These are phyloP conservation scores for Clamator glandarius DNA, from an alignment of 2,797 vertebrate genomes.

Conservation along the genomic window DNA sequence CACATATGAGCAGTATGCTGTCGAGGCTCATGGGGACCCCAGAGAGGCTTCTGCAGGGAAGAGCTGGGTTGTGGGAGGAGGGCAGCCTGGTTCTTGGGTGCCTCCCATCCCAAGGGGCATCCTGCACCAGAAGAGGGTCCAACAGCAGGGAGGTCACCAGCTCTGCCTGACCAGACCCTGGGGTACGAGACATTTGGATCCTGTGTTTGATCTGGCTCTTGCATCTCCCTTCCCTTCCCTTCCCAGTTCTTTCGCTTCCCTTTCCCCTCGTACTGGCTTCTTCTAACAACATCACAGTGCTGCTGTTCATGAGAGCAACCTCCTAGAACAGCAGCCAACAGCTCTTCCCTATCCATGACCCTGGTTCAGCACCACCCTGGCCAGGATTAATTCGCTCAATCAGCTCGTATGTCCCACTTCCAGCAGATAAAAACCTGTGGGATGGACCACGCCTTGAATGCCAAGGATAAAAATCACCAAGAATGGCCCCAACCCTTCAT, in stretches of 20 bases:
- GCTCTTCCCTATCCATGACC: too few relatives aligned
- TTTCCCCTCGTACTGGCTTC: not conserved
- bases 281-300: not conserved
- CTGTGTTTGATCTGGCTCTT: not conserved
- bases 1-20: fast-evolving
- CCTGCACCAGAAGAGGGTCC: not conserved
- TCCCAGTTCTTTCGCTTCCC: not conserved
- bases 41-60: not conserved
- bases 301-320: too few relatives aligned
- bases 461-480: not conserved
- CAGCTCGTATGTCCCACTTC: not conserved
- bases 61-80: not conserved
- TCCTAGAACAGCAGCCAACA: too few relatives aligned
- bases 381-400: not conserved
- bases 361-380: not conserved
- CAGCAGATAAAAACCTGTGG: not conserved
- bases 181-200: not conserved
- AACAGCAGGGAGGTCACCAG: fast-evolving
- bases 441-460: not conserved
- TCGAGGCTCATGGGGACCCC: not conserved
- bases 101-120: not conserved
- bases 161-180: not conserved
- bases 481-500: not conserved
- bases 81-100: not conserved
- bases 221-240: too few relatives aligned